Base-by-base conservation (phyloP, 1,140 invertebrate genomes). In the Asobara japonica region DNA sequence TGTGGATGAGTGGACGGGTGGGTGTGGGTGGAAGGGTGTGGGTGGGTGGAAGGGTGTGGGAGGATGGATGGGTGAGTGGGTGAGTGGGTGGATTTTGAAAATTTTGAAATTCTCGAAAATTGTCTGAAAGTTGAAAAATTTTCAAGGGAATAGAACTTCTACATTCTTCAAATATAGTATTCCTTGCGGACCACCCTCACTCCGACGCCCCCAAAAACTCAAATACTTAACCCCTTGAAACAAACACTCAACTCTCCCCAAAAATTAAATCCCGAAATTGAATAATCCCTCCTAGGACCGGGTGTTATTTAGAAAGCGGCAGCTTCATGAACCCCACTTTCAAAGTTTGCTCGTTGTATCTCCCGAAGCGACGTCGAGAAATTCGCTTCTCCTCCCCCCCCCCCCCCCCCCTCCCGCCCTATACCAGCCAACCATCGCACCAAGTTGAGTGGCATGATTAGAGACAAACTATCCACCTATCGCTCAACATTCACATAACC, bases 401-500 rank as follows among this genome's bases (percentile, higher is more conserved):
- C 65, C 41, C 51, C 38, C 29, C 65, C n/a, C 30, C 61, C 61
- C 36, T 18, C 25, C 61, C 29, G n/a, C 56, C 22, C 30, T 27
- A 22, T 27, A 25, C 22, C n/a, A n/a, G n/a, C n/a, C n/a, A n/a
- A 68, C 65, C 13, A 51, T 11, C 48, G 38, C 8, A 25, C 65
- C 25, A 68, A 51, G 11, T 68, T 68, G 65, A 68, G 65, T 68
- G 41, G 38, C 65, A 68, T 68, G 65, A 68, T 68, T 68, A 68
- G 65, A 48, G 27, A 68, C 65, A 68, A 68, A 68, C 65, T 68
- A 68, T 27, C 41, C 38, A 51, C 2, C 41, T 45, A 45, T 45
- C 41, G 41, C 41, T 45, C 41, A 45, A 45, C 41, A 45, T 45
- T 45, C 41, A n/a, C 41, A 13, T 45, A 45, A 45, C n/a, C 11